Evolutionary conservation across 2,113 vertebrate genomes (phyloP).

Genomic region (Callithrix jacchus): DNA sequence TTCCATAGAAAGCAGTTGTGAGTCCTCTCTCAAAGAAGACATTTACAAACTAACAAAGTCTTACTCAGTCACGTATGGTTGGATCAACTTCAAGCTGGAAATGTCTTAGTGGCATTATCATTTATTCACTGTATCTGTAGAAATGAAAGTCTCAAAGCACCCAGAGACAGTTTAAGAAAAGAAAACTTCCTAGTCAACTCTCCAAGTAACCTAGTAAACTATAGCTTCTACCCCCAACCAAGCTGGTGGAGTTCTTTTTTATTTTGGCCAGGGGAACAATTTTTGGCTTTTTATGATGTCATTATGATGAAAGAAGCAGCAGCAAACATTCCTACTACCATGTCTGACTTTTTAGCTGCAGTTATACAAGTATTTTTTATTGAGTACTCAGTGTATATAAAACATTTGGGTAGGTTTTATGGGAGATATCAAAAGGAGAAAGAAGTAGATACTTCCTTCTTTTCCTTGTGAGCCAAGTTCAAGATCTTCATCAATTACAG

Average conservation of each 20-base stretch:
- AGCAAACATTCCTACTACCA: background rate
- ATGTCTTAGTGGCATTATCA: background rate
- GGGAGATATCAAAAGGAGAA: background rate
- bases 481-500: background rate
- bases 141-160: background rate
- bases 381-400: background rate
- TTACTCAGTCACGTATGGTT: background rate
- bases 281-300: slow-evolving; percentile 36
- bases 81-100: background rate
- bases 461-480: slow-evolving; percentile 26
- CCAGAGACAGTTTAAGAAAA: background rate
- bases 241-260: background rate
- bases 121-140: background rate
- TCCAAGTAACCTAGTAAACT: slow-evolving; percentile 10
- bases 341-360: background rate
- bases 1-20: slow-evolving; percentile 24
- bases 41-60: background rate
- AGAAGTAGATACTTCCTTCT: background rate
- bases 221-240: background rate
- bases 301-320: background rate
- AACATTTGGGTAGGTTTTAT: background rate
- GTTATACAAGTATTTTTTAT: slow-evolving; percentile 33
- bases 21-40: background rate
- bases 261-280: background rate
- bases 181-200: background rate